Conservation (phyloP, 2,113 vertebrate genomes). For the Reinhardtius hippoglossoides region DNA sequence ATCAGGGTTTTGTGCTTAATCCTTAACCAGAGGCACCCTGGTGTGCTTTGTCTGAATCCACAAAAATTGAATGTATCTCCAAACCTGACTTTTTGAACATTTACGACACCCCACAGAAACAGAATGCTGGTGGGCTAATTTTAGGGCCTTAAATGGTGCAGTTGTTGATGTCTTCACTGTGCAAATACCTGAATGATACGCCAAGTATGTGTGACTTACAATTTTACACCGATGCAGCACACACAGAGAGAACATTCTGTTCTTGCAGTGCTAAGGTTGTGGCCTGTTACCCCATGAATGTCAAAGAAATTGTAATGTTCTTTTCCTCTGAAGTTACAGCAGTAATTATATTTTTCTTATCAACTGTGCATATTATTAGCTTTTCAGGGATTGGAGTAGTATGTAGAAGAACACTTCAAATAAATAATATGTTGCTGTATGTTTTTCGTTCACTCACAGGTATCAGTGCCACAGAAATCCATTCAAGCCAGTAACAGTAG, state of each 20-base stretch:
- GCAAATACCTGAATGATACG: slow-evolving; percentile 49
- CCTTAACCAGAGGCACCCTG: background rate
- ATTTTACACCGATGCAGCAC: slow-evolving; percentile 4
- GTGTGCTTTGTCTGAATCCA: background rate
- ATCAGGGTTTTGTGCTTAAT: background rate
- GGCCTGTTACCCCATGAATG: slow-evolving; percentile 23
- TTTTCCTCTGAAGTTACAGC: background rate
- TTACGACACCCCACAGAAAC: background rate
- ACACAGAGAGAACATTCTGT: slow-evolving; percentile 47
- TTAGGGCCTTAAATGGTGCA: slow-evolving; percentile 45
- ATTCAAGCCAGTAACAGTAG: slow-evolving; percentile 23
- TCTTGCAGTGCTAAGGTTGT: slow-evolving; percentile 17
- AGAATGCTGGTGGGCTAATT: slow-evolving; percentile 1
- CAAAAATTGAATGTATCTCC: background rate
- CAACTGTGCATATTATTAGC: background rate
- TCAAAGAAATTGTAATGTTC: background rate
- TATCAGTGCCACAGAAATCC: slow-evolving; percentile 3
- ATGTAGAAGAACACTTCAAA: background rate
- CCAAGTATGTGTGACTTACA: slow-evolving; percentile 38
- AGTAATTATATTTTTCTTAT: background rate
- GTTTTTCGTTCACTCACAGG: background rate
- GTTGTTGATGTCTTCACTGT: slow-evolving; percentile 40
- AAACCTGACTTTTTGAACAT: slow-evolving; percentile 6
- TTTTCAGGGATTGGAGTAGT: background rate
- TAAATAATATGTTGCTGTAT: background rate